Base-by-base conservation (phyloP, 2,797 vertebrate genomes). In the Pogonophryne albipinna region DNA sequence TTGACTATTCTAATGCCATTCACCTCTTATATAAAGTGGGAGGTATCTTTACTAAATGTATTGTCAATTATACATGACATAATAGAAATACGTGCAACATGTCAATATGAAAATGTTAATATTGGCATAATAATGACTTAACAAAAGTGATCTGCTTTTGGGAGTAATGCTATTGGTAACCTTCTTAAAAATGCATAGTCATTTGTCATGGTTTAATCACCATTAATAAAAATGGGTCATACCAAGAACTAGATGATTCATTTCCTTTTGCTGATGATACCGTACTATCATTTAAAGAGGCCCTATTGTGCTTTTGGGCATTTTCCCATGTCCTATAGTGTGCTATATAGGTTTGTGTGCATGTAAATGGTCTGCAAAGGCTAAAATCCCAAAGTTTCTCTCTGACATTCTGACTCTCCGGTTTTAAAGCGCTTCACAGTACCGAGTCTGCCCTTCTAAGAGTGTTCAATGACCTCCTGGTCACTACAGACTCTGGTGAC, bases 211-310 rank as follows among this genome's bases (percentile, higher is more conserved):
- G 11, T 62, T 62, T 57, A 13, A 67, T 4, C 44, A 44, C 0
- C 2, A 44, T 23, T 47, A 9, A 52, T 44, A n/a, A 42, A 47
- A 4, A 46, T 0, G 5, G 9, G 0, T 46, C 1, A 42, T 4
- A 73, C 38, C 1, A 10, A 1, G 16, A 11, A 31, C 16, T 10
- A 11, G 11, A 46, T 31, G 9, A 44, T 38, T 6, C 2, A 49
- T 6, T 10, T 15, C 1, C 14, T 59, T 71, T 65, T 45, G 27
- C 41, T 14, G 74, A 74, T 49, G 69, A 74, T 34, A 70, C 41
- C 52, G 23, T 71, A 5, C 49, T 62, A 9, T 55, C 70, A 19
- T 46, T 1, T 60, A 38, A 38, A 38, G 34, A 38, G 34, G 34
- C 34, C 34, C 34, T 38, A 7, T 38, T 38, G 8, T 38, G 34